Base-by-base conservation (phyloP, 2,797 vertebrate species). In the Melanotaenia parkinsoni region DNA sequence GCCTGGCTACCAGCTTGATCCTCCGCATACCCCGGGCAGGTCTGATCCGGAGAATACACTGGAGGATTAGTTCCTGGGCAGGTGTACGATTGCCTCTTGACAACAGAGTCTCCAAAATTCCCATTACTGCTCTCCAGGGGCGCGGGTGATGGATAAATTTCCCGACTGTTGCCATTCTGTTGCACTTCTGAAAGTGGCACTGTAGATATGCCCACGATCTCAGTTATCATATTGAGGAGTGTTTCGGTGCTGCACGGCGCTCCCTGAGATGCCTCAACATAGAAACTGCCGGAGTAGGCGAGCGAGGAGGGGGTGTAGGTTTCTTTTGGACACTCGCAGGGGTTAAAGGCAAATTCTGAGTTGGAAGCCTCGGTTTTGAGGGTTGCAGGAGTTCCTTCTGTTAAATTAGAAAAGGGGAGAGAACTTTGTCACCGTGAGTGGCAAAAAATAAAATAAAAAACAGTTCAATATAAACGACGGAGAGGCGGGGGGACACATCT, bases 201-300 rank as follows among this genome's bases (percentile, higher is more conserved):
- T 0, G 97, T 96, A 3, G 97, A 97, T 74, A 98, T 96, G 40
- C 97, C 98, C 74, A 99, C 94, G 75, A 99, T 99, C 77, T 98
- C 97, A 0, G 97, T 98, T 95, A 99, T 99, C 93, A 99, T 95
- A 87, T 96, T 98, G 93, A 99, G 97, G 86, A 99, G 95, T 37
- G 97, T 96, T 83, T 99, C 97, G 59, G 97, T 97, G 91, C 97
- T 97, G 93, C 96, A 97, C 60, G 96, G 94, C 73, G 96, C 96
- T 89, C 98, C 97, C 30, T 97, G 96, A 60, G 96, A 95, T 0
- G 97, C 95, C 89, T 98, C 97, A 76, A 99, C 97, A 91, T 98
- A 98, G 94, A 99, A 99, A 90, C 97, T 98, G 90, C 98, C 97
- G 0, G 97, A 97, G 95, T 99, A 99, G 90, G 96, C 95, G 91